Evolutionary conservation across 2,888 invertebrate species (phyloP), one percentile per base, ranked within the genome.

Genomic region (Byasa hedistus): DNA sequence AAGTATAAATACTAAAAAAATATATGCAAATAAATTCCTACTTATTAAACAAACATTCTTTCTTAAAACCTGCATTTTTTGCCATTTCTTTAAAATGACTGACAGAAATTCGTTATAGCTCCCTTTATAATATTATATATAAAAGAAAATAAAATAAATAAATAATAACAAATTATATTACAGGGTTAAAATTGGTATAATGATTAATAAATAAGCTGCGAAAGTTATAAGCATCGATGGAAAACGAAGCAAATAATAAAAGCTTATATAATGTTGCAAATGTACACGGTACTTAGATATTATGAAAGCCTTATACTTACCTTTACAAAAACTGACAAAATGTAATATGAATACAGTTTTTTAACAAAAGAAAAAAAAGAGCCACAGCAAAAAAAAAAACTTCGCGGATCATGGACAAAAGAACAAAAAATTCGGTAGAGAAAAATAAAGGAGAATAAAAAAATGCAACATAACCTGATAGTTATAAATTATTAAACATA

Each of bases 191-290:
- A 2, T 48, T 48, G n/a, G n/a, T 48, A 48, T n/a, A n/a, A 48
- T 48, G 19, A 48, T 48, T 15, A 15, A 39, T 39, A 48, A 54
- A 12, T 54, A 54, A 54, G 52, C 23, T n/a, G 22, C 3, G 44
- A 27, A 51, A 32, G 8, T 17, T 32, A 61, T 60, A 52, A 61
- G 61, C 61, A 32, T 3, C 59, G 68, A 71, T 76, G 79, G 79
- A 76, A 72, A 76, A 82, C 72, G 70, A 89, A 65, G 89, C 89
- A 90, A 88, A 81, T 77, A 74, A 88, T 83, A 77, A 63, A 86
- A 88, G 89, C 89, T 62, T 80, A 81, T 76, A 17, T 39, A 65
- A 65, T 48, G 55, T 24, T 17, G 39, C 61, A 22, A 22, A 57
- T 61, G 48, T 58, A 66, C 52, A 27, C 24, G 22, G 54, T 54